A percentile compares a stretch with the other conserved stretches of the same genome.
Evolutionary conservation across 2,113 vertebrate species (phyloP).

Genomic region (Thamnaconus septentrionalis): DNA sequence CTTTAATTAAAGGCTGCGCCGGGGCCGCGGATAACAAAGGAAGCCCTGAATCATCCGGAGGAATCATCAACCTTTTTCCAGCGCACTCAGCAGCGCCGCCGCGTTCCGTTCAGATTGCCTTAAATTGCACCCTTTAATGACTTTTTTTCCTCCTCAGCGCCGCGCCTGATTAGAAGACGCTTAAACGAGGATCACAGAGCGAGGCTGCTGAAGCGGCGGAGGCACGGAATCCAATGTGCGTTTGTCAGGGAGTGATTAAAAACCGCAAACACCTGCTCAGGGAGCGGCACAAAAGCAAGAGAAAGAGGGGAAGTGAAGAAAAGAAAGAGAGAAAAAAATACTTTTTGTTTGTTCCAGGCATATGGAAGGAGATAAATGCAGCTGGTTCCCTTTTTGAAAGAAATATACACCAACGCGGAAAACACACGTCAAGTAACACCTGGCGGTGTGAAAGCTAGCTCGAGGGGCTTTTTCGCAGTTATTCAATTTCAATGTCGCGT

Average conservation of each 20-base stretch:
- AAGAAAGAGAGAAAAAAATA: not conserved
- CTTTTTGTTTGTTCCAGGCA: not conserved
- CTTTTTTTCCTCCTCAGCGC: constrained; percentile 20
- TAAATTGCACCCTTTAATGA: constrained; percentile 44
- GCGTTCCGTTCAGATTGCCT: constrained; percentile 16
- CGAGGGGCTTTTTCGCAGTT: too few relatives aligned
- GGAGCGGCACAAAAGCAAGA: not conserved
- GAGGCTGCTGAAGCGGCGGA: constrained; percentile 24
- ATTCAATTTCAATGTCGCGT: too few relatives aligned
- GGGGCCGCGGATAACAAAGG: constrained; percentile 24
- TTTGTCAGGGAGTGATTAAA: not conserved
- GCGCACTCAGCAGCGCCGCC: too few relatives aligned
- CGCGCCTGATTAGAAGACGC: constrained; percentile 42
- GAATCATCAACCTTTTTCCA: too few relatives aligned
- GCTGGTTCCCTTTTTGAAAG: not conserved
- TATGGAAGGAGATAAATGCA: not conserved
- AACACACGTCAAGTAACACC: too few relatives aligned
- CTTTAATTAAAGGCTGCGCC: constrained; percentile 60
- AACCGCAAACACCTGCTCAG: not conserved
- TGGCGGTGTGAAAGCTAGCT: too few relatives aligned
- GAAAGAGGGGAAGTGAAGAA: not conserved
- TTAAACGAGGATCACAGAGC: constrained; percentile 51
- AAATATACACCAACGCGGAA: too few relatives aligned
- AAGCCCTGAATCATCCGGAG: too few relatives aligned
- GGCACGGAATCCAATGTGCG: constrained; percentile 30